phyloP scores from a whole-genome alignment of 2,888 invertebrate genomes.

The Mythimna pallens region DNA sequence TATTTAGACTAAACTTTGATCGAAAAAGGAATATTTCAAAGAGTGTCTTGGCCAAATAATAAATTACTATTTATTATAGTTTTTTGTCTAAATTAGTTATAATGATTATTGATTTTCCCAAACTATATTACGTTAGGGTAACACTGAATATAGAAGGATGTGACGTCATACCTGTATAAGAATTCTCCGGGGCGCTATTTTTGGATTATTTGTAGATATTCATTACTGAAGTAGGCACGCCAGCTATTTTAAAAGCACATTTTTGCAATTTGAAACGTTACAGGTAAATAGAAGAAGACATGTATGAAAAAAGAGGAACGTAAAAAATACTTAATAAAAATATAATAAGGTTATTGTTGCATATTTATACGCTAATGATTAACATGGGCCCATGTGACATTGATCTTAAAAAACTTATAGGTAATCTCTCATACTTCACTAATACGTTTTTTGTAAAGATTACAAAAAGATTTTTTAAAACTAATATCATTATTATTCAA shows the following conservation, averaged over 20 bases:
- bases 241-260: constrained; percentile 87
- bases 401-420: neutral
- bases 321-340: neutral
- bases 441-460: constrained; percentile 1
- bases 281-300: constrained; percentile 68
- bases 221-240: constrained; percentile 79
- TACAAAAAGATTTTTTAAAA: neutral
- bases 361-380: neutral
- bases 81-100: constrained; percentile 37
- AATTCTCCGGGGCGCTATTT: constrained; percentile 85
- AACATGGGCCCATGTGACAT: neutral
- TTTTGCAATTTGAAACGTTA: constrained; percentile 89
- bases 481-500: too few relatives aligned
- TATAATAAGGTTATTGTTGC: neutral
- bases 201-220: constrained; percentile 83
- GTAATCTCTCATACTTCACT: constrained; percentile 1
- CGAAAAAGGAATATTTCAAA: constrained; percentile 16
- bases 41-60: constrained; percentile 3
- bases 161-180: constrained; percentile 75
- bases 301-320: neutral
- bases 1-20: neutral
- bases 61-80: constrained; percentile 20
- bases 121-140: constrained; percentile 67
- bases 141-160: constrained; percentile 75
- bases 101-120: constrained; percentile 56